Evolutionary conservation across 1,140 invertebrate genomes (phyloP).

Genomic region (Drosophila repletoides): DNA sequence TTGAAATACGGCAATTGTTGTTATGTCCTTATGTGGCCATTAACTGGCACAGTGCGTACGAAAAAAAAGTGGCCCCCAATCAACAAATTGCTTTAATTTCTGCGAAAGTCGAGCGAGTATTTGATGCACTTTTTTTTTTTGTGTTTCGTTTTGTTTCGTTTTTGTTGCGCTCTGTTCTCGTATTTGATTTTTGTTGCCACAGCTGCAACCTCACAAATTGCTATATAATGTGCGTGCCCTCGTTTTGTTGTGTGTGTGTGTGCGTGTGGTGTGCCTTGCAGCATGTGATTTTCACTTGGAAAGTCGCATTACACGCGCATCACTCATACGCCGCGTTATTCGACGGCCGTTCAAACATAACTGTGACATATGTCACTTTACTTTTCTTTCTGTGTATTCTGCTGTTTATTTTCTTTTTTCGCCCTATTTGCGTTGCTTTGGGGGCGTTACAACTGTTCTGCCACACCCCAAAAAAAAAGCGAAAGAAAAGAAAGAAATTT

Average conservation of each 20-base stretch:
- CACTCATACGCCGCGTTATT: conserved; percentile 34
- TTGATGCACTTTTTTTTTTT: conserved; percentile 10
- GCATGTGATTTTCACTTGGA: conserved; percentile 65
- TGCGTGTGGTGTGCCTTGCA: conserved; percentile 59
- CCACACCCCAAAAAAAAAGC: too few relatives aligned
- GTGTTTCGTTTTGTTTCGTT: not conserved
- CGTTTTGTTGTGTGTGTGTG: conserved; percentile 74
- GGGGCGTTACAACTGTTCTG: not conserved
- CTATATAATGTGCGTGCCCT: conserved; percentile 75
- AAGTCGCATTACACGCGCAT: conserved; percentile 56
- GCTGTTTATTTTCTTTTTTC: conserved; percentile 11
- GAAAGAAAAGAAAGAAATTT: too few relatives aligned
- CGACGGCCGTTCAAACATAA: not conserved
- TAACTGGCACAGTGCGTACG: conserved; percentile 11
- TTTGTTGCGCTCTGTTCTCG: conserved; percentile 8
- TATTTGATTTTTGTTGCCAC: too few relatives aligned
- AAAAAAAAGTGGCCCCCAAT: conserved; percentile 35
- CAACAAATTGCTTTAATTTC: conserved; percentile 62
- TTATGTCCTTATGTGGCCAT: conserved; percentile 21
- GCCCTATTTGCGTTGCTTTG: not conserved
- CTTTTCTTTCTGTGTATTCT: not conserved
- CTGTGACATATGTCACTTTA: conserved; percentile 18
- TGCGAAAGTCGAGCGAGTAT: conserved; percentile 54
- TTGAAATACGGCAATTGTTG: too few relatives aligned
- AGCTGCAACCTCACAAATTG: conserved; percentile 65